These are phyloP conservation scores for Lepidostoma basale DNA, from an alignment of 1,140 invertebrate species.

Conservation along the genomic window DNA sequence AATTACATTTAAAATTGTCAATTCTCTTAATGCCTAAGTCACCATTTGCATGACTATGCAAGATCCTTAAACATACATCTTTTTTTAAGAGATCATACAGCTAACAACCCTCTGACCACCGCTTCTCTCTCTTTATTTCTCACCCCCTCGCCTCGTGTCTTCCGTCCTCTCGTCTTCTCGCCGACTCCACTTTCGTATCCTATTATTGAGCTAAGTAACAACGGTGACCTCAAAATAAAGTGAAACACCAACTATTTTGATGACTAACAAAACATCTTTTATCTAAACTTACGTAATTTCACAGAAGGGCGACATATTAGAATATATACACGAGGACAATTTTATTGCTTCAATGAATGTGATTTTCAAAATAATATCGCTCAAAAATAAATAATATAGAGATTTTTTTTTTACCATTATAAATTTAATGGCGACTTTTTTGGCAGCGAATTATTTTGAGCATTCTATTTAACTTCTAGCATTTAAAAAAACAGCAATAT, in stretches of 20 bases:
- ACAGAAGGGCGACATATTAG: too few species aligned
- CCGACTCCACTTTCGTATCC: slow-evolving; percentile 11
- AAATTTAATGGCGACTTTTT: too few species aligned
- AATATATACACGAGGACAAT: too few species aligned
- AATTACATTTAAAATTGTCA: slow-evolving; percentile 1
- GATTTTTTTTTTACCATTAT: too few species aligned
- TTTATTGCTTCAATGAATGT: too few species aligned
- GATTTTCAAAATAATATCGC: too few species aligned
- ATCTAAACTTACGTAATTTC: slow-evolving; percentile 1
- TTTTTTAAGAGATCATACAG: slow-evolving; percentile 23
- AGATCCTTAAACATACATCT: slow-evolving; percentile 18
- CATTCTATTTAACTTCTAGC: too few species aligned
- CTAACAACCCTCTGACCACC: too few species aligned
- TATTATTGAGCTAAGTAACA: slow-evolving; percentile 23
- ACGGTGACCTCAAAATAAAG: slow-evolving; percentile 22
- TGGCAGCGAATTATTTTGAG: too few species aligned
- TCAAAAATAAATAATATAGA: too few species aligned
- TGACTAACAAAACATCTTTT: slow-evolving; percentile 7
- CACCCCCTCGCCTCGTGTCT: not conserved
- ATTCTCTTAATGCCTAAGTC: slow-evolving; percentile 15
- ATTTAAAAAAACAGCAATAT: too few species aligned
- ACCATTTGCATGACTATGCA: not conserved
- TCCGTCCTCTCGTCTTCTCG: too few species aligned
- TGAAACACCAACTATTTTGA: slow-evolving; percentile 27
- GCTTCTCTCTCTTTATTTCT: slow-evolving; percentile 1